phyloP scores from a whole-genome alignment of 1,140 invertebrate species.

The Nasonia longicornis region DNA sequence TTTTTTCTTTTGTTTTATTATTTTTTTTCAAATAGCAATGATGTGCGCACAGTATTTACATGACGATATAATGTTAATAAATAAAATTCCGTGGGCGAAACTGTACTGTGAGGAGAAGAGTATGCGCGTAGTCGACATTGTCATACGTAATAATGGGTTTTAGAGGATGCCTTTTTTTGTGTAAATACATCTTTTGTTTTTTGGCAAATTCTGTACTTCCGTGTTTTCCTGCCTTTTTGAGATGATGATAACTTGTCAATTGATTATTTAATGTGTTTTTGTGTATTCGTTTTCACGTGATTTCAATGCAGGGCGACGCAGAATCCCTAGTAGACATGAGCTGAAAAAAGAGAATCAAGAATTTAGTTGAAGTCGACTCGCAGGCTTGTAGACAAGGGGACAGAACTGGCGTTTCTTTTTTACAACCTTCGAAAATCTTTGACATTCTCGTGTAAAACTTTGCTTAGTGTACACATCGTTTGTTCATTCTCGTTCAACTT shows the following conservation, averaged over 20 bases:
- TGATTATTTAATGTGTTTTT: slow-evolving; percentile 29
- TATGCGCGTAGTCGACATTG: slow-evolving; percentile 12
- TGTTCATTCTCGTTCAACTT: background rate
- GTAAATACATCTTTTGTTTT: slow-evolving; percentile 49
- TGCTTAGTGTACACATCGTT: background rate
- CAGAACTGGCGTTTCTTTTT: slow-evolving; percentile 28
- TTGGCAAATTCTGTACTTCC: slow-evolving; percentile 51
- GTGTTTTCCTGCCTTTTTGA: slow-evolving; percentile 48
- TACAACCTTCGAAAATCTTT: background rate
- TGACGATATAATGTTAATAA: slow-evolving; percentile 56
- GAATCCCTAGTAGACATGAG: slow-evolving; percentile 63
- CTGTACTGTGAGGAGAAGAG: slow-evolving; percentile 48
- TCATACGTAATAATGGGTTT: slow-evolving; percentile 38
- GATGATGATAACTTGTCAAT: slow-evolving; percentile 47
- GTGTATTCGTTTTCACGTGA: slow-evolving; percentile 50
- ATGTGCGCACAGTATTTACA: slow-evolving; percentile 56
- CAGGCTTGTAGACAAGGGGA: background rate
- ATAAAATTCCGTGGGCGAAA: slow-evolving; percentile 56
- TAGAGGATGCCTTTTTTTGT: slow-evolving; percentile 43
- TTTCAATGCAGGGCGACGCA: slow-evolving; percentile 56
- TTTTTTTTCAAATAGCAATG: slow-evolving; percentile 57
- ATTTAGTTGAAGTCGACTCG: slow-evolving; percentile 25
- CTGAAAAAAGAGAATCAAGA: slow-evolving; percentile 59
- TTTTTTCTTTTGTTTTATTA: slow-evolving; percentile 61
- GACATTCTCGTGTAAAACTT: background rate